phyloP scores from a whole-genome alignment of 2,888 invertebrate species.

The Drosophila niveifrons region DNA sequence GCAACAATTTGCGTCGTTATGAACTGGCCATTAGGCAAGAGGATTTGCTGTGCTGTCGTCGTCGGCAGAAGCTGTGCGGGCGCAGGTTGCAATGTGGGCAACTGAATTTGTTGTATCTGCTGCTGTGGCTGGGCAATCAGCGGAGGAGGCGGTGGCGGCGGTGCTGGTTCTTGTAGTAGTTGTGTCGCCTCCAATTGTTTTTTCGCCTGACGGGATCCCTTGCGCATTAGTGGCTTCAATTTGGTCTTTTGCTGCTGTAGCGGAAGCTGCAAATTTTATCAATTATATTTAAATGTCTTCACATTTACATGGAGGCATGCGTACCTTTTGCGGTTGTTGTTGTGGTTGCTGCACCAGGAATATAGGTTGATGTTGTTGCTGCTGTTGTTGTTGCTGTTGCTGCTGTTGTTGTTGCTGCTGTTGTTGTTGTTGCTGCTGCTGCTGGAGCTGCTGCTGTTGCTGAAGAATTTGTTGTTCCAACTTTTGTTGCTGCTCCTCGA shows the following conservation, averaged over 20 bases:
- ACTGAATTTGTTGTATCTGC: slow-evolving; percentile 70
- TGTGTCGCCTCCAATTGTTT: slow-evolving; percentile 58
- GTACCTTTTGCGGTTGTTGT: slow-evolving; percentile 1
- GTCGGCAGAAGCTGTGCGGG: slow-evolving; percentile 71
- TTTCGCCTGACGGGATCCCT: slow-evolving; percentile 58
- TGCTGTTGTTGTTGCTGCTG: slow-evolving; percentile 13
- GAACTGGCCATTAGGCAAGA: slow-evolving; percentile 85
- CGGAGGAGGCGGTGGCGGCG: slow-evolving; percentile 50
- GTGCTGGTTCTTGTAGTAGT: slow-evolving; percentile 54
- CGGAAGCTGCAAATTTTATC: neutral
- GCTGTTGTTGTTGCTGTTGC: slow-evolving; percentile 32
- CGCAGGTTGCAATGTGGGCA: slow-evolving; percentile 64
- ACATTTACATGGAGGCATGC: neutral
- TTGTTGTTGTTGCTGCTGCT: slow-evolving; percentile 45
- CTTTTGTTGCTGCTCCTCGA: slow-evolving; percentile 55
- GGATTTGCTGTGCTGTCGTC: slow-evolving; percentile 82
- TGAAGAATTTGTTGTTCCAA: slow-evolving; percentile 57
- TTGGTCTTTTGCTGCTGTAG: slow-evolving; percentile 54
- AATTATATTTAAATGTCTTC: neutral
- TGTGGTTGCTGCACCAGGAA: slow-evolving; percentile 20
- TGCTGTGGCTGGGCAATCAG: slow-evolving; percentile 57
- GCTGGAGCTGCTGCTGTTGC: slow-evolving; percentile 51
- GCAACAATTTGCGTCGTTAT: slow-evolving; percentile 85
- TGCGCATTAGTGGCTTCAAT: slow-evolving; percentile 64
- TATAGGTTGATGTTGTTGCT: slow-evolving; percentile 3